Percentiles rank a stretch among this genome's conserved stretches.
phyloP scores from a whole-genome alignment of 1,140 invertebrate genomes.

The Latrodectus geometricus region DNA sequence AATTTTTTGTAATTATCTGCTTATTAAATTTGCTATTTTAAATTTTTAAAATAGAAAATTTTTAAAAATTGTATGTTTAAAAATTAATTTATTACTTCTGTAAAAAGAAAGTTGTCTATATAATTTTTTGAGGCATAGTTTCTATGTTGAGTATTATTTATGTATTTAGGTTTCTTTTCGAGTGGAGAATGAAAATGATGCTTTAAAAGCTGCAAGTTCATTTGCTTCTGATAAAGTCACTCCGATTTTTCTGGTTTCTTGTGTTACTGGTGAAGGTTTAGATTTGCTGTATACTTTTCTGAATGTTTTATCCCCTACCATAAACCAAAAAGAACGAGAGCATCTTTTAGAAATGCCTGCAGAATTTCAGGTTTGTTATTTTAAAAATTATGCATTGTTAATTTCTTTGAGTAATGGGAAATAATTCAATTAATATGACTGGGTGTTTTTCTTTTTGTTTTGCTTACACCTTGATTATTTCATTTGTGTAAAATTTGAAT shows the following conservation, averaged over 20 bases:
- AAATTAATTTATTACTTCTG: no score
- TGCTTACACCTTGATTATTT: background rate
- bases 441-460: background rate
- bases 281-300: slow-evolving; percentile 84
- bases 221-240: slow-evolving; percentile 77
- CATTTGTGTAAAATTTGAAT: background rate
- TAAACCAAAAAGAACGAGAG: slow-evolving; percentile 79
- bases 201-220: slow-evolving; percentile 77
- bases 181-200: slow-evolving; percentile 78
- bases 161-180: slow-evolving; percentile 72
- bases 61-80: background rate
- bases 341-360: slow-evolving; percentile 75
- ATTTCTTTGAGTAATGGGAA: background rate
- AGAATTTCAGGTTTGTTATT: slow-evolving; percentile 70
- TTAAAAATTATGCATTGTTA: background rate
- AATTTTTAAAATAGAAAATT: background rate
- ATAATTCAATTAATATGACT: no score
- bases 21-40: no score
- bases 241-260: slow-evolving; percentile 95
- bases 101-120: background rate
- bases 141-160: background rate
- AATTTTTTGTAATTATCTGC: no score
- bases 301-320: slow-evolving; percentile 78
- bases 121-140: background rate
- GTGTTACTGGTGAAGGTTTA: slow-evolving; percentile 88